Evolutionary conservation across 2,888 invertebrate genomes (phyloP).

Genomic region (Druceiella hillmani): DNA sequence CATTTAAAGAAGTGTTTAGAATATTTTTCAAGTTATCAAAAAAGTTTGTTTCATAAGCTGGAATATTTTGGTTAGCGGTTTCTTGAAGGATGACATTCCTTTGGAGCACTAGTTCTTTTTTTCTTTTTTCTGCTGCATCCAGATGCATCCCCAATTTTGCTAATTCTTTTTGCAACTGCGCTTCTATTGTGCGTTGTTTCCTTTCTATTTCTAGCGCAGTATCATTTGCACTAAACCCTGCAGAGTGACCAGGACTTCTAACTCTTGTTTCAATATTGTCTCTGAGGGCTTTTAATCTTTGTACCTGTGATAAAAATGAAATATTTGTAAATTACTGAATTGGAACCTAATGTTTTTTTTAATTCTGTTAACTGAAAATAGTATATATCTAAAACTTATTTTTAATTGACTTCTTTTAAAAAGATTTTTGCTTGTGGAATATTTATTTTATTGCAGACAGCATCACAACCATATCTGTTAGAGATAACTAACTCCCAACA

Average conservation of each 20-base stretch:
- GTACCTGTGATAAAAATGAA: conserved; percentile 14
- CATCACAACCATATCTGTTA: no score
- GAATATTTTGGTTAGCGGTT: conserved; percentile 32
- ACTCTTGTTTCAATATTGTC: conserved; percentile 10
- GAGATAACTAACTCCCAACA: no score
- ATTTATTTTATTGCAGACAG: no score
- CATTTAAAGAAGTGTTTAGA: conserved; percentile 27
- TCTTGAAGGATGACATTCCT: conserved; percentile 37
- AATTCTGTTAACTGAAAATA: no score
- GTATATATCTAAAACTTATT: no score
- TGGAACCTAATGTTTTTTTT: no score
- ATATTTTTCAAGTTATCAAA: conserved; percentile 46
- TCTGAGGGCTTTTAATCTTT: conserved; percentile 16
- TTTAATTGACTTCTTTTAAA: no score
- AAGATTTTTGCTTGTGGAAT: no score
- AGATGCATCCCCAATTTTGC: conserved; percentile 32
- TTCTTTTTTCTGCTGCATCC: conserved; percentile 37
- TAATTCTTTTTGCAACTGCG: conserved; percentile 30
- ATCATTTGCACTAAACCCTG: background rate
- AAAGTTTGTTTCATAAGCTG: conserved; percentile 47
- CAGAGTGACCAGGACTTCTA: background rate
- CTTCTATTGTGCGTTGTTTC: conserved; percentile 32
- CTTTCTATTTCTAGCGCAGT: conserved; percentile 27
- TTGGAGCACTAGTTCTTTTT: conserved; percentile 38
- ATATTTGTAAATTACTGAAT: conserved; percentile 3